Evolutionary conservation across 2,888 invertebrate genomes (phyloP).

Genomic region (Psylliodes chrysocephalus): DNA sequence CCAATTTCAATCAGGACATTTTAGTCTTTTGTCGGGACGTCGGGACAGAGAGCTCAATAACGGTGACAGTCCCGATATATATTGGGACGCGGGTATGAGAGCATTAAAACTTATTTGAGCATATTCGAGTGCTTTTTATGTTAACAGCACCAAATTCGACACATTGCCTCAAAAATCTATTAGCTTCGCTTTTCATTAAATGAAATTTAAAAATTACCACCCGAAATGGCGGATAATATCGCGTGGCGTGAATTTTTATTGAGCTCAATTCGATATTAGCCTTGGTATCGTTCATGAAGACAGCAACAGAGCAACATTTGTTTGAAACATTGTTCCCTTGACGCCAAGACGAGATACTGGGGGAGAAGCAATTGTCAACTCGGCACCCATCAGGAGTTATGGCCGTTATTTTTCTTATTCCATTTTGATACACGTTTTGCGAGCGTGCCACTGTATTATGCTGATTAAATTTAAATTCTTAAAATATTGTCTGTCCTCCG

Average conservation of each 20-base stretch:
- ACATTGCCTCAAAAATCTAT: no score
- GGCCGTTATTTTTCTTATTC: constrained; percentile 61
- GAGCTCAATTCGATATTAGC: constrained; percentile 32
- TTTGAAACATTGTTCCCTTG: constrained; percentile 61
- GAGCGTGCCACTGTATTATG: constrained; percentile 55
- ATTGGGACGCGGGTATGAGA: no score
- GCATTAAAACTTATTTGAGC: no score
- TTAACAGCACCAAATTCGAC: no score
- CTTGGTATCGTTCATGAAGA: constrained; percentile 35
- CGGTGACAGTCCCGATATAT: no score
- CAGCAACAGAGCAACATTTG: constrained; percentile 45
- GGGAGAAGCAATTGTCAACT: constrained; percentile 63
- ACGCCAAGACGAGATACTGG: constrained; percentile 51
- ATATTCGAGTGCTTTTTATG: no score
- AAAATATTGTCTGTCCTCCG: constrained; percentile 44
- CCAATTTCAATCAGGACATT: no score
- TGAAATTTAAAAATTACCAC: no score
- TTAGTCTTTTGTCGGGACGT: no score
- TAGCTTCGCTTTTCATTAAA: no score
- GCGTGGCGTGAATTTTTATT: constrained; percentile 20
- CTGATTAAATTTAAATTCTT: constrained; percentile 59
- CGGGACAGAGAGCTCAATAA: no score
- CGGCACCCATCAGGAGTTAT: constrained; percentile 63
- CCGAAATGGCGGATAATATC: constrained; percentile 4
- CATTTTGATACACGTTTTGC: constrained; percentile 54